Base-by-base conservation (phyloP, 2,113 vertebrate species). In the Callipepla californica region DNA sequence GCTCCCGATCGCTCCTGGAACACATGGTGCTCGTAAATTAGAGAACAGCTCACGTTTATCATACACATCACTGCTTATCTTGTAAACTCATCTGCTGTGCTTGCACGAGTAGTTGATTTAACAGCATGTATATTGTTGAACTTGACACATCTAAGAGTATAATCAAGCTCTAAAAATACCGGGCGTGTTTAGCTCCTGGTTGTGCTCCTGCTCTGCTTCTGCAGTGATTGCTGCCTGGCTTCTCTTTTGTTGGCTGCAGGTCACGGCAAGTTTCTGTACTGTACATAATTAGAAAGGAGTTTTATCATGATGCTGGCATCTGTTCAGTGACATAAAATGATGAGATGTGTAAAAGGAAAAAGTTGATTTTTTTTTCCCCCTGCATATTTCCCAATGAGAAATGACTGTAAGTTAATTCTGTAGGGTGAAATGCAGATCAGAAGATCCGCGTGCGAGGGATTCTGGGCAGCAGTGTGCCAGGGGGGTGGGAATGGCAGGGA, bases 21-120 rank as follows among this genome's bases (percentile, higher is more conserved):
- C 7, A 0, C 15, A 0, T 58, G 45, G 94, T 53, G 26, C 91
- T 94, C 85, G 10, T 89, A 91, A 95, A 94, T 94, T 94, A 70
- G n/a, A 58, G 95, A 94, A 73, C 95, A 90, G 89, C 93, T 96
- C 94, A 77, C 81, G 79, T 94, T 94, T 92, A 94, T 96, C 95
- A 90, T 70, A 85, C 91, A 89, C 96, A 80, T 94, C 89, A 8
- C 91, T 92, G 95, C 95, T 94, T 95, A 95, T 94, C 94, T 87
- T 95, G 93, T 96, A 95, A 96, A 80, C 93, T 95, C 91, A 92
- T 96, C 95, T 96, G 96, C 91, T 92, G 91, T 59, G 95, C 91
- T 96, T 94, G 93, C 95, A 89, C 21, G 87, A 95, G 93, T 38
- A 75, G 95, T 85, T 96, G 95, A 96, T 96, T 93, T 96, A 96